Evolutionary conservation across 2,888 invertebrate genomes (phyloP).

Genomic region (Perizoma flavofasciatum): DNA sequence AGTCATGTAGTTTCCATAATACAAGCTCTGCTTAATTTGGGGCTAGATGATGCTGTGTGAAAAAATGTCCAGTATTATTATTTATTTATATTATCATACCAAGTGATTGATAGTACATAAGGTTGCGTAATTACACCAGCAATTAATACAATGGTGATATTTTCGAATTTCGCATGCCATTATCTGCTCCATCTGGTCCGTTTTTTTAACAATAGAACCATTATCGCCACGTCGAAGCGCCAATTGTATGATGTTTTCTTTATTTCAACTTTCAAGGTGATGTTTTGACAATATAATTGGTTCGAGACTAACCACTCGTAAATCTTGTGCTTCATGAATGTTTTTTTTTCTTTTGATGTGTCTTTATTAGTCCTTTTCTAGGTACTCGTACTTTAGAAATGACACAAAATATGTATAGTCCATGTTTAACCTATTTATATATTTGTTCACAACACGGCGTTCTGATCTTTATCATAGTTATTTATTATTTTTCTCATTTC

Average conservation of each 20-base stretch:
- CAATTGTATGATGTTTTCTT: conserved; percentile 66
- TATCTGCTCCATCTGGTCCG: conserved; percentile 64
- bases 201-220: conserved; percentile 70
- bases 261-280: conserved; percentile 71
- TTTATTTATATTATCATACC: conserved; percentile 1
- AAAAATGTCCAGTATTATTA: too few relatives aligned
- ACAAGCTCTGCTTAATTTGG: too few relatives aligned
- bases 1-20: too few relatives aligned
- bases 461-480: too few relatives aligned
- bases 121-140: conserved; percentile 4
- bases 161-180: conserved; percentile 70
- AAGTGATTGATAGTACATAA: conserved; percentile 19
- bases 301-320: conserved; percentile 56
- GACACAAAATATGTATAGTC: too few relatives aligned
- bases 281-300: conserved; percentile 77
- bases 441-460: too few relatives aligned
- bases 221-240: conserved; percentile 62
- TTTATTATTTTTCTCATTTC: too few relatives aligned
- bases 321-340: conserved; percentile 59
- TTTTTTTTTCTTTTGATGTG: conserved; percentile 21
- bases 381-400: too few relatives aligned
- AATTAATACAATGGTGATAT: conserved; percentile 63
- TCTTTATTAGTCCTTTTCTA: too few relatives aligned
- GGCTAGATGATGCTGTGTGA: too few relatives aligned
- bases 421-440: too few relatives aligned